A percentile compares a stretch with the other conserved stretches of the same genome.
These are phyloP conservation scores for Syngnathoides biaculeatus DNA, from an alignment of 2,113 vertebrate species.

Conservation along the genomic window DNA sequence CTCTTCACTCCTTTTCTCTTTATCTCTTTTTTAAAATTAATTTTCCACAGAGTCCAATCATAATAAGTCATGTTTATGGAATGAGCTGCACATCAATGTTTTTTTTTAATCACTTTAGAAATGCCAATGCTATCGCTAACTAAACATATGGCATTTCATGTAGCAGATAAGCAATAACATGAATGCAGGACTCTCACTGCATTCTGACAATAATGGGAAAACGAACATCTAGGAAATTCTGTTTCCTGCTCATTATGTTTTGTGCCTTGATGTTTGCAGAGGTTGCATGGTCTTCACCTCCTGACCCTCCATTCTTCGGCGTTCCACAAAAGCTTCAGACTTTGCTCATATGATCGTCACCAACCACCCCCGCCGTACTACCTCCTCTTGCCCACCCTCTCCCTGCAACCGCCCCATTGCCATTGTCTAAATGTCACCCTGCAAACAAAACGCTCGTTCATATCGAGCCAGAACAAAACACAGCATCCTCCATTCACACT, in stretches of 20 bases:
- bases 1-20: background rate
- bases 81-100: background rate
- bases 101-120: background rate
- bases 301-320: slow-evolving; percentile 50
- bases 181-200: background rate
- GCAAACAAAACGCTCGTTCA: slow-evolving; percentile 61
- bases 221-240: slow-evolving; percentile 15
- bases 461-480: slow-evolving; percentile 56
- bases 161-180: background rate
- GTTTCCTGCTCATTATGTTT: slow-evolving; percentile 12
- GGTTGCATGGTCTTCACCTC: slow-evolving; percentile 53
- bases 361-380: slow-evolving; percentile 6
- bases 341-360: slow-evolving; percentile 37
- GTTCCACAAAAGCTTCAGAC: slow-evolving; percentile 54
- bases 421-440: slow-evolving; percentile 63
- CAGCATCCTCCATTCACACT: slow-evolving; percentile 58
- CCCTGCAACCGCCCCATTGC: slow-evolving; percentile 30
- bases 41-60: background rate
- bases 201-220: slow-evolving; percentile 12
- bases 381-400: background rate
- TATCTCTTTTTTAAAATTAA: background rate
- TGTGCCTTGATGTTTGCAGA: slow-evolving; percentile 36
- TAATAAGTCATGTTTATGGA: background rate
- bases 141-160: background rate
- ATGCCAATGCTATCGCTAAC: background rate